phyloP scores from a whole-genome alignment of 2,888 invertebrate species.

The Drosophila helvetica region DNA sequence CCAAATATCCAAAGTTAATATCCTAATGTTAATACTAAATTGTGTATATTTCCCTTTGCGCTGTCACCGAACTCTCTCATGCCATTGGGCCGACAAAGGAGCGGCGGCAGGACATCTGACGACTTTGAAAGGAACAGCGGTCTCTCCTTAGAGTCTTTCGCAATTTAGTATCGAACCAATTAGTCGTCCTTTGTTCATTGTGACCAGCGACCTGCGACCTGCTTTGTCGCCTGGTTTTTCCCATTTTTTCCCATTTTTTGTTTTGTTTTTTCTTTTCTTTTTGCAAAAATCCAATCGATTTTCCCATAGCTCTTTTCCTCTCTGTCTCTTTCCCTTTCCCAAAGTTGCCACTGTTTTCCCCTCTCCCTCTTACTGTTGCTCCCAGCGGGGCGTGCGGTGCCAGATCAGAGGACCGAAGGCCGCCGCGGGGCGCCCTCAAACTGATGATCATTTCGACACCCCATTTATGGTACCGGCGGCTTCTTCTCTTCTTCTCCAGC shows the following conservation, averaged over 20 bases:
- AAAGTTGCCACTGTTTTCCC: slow-evolving; percentile 47
- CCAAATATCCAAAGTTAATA: not conserved
- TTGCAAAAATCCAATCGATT: slow-evolving; percentile 33
- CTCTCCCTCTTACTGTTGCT: not conserved
- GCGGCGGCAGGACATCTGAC: slow-evolving; percentile 38
- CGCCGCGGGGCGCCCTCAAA: slow-evolving; percentile 70
- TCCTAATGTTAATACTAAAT: not conserved
- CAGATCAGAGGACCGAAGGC: slow-evolving; percentile 67
- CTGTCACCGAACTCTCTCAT: not conserved
- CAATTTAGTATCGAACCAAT: slow-evolving; percentile 64
- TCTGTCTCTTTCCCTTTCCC: not conserved
- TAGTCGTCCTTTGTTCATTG: slow-evolving; percentile 60
- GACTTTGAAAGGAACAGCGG: slow-evolving; percentile 33
- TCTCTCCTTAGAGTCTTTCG: slow-evolving; percentile 13
- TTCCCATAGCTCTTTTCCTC: slow-evolving; percentile 32
- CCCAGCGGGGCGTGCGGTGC: slow-evolving; percentile 66
- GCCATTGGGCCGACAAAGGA: not conserved
- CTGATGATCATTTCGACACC: slow-evolving; percentile 81
- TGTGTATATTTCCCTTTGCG: not conserved
- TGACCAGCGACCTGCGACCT: slow-evolving; percentile 10
- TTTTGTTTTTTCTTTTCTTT: not conserved
- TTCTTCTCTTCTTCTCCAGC: slow-evolving; percentile 29
- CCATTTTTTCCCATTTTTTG: not conserved
- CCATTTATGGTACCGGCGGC: slow-evolving; percentile 70
- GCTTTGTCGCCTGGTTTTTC: slow-evolving; percentile 19